These are phyloP conservation scores for Echinarachnius parma DNA, from an alignment of 53 echinoderm and acorn worm genomes.

Conservation along the genomic window DNA sequence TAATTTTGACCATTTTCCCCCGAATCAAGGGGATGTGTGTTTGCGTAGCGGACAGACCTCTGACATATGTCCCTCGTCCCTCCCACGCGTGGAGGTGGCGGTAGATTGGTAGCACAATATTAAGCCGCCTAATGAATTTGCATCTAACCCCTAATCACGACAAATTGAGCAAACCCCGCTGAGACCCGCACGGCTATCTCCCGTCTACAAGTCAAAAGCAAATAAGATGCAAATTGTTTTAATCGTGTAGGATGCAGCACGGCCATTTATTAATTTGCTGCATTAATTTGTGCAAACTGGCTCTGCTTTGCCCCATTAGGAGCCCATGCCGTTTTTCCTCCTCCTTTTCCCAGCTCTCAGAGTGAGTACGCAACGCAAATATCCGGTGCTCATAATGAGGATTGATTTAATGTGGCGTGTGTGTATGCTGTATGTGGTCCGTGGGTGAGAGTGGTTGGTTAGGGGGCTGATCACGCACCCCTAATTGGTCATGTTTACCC, in stretches of 20 bases:
- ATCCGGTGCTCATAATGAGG: slow-evolving; percentile 40
- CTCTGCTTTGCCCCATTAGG: slow-evolving; percentile 23
- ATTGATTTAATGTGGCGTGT: slow-evolving; percentile 38
- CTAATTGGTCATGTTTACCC: slow-evolving; percentile 35
- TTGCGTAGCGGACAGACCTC: slow-evolving; percentile 10
- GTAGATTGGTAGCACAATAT: slow-evolving; percentile 20
- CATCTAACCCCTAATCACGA: slow-evolving; percentile 31
- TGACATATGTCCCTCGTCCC: slow-evolving; percentile 25
- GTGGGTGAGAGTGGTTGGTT: slow-evolving; percentile 20
- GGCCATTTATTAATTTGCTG: slow-evolving; percentile 50
- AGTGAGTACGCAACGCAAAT: slow-evolving; percentile 41
- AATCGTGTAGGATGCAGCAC: slow-evolving; percentile 46
- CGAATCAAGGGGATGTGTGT: not conserved
- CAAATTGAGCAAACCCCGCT: slow-evolving; percentile 38
- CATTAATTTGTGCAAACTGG: slow-evolving; percentile 46
- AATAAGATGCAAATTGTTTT: slow-evolving; percentile 51
- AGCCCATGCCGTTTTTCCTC: slow-evolving; percentile 3
- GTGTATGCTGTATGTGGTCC: slow-evolving; percentile 11
- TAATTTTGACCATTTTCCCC: not conserved
- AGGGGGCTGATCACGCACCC: slow-evolving; percentile 21
- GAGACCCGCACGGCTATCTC: slow-evolving; percentile 24
- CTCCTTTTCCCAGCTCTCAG: not conserved
- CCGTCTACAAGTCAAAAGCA: slow-evolving; percentile 12
- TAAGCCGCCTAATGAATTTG: slow-evolving; percentile 49
- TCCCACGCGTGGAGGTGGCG: slow-evolving; percentile 7